Conservation (phyloP, 2,113 vertebrate genomes). For the Cettia cetti region DNA sequence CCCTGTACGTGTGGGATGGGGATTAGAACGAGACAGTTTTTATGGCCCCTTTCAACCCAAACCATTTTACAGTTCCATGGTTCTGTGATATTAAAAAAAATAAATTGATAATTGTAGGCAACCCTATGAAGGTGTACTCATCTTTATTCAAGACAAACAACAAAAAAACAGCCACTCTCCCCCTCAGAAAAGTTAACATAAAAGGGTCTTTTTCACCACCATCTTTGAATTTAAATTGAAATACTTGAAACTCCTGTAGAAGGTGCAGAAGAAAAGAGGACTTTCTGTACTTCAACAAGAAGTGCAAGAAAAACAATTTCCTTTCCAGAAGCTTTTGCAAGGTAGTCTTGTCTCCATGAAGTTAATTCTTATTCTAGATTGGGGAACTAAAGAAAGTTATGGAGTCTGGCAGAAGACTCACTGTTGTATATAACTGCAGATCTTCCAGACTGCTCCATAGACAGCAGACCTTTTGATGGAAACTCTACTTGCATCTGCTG, state of each 20-base stretch:
- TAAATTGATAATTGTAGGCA: not conserved
- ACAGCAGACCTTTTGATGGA: not conserved
- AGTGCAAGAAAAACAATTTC: not conserved
- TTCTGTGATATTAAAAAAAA: too few relatives aligned
- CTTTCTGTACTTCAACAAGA: not conserved
- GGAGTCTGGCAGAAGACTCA: not conserved
- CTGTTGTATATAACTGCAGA: not conserved
- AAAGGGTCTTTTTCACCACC: not conserved
- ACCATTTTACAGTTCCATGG: not conserved
- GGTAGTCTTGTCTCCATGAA: not conserved
- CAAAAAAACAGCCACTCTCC: rapidly evolving
- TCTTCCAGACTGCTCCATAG: not conserved
- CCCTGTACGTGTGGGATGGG: not conserved
- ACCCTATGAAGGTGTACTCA: not conserved
- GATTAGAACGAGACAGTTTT: not conserved
- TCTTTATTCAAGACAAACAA: not conserved
- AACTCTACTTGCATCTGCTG: not conserved
- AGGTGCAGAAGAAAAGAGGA: not conserved
- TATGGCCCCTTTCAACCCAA: not conserved
- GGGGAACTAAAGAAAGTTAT: not conserved
- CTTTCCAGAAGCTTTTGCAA: not conserved
- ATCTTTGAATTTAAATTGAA: not conserved
- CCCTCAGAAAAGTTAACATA: not conserved
- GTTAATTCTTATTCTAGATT: not conserved
- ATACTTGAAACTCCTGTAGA: not conserved